Conservation (phyloP, 2,797 vertebrate species). For the Harpagifer antarcticus region DNA sequence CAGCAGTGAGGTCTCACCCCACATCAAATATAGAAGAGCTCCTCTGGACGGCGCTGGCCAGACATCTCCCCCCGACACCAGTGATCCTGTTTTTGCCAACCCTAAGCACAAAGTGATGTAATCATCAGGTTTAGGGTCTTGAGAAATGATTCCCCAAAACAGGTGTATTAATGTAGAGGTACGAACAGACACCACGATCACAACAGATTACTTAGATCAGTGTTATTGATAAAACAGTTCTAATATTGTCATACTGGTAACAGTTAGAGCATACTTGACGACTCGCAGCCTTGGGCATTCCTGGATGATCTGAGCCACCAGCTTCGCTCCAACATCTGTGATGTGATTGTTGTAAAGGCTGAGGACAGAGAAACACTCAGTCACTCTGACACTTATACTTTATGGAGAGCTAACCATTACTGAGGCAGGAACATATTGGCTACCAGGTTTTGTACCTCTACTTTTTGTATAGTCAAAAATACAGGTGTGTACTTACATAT, state of each 20-base stretch:
- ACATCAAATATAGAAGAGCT: constrained; percentile 91
- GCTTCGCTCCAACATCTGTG: constrained; percentile 91
- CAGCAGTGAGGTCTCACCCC: constrained; percentile 84
- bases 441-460: too few species aligned
- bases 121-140: background rate
- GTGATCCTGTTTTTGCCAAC: constrained; percentile 94
- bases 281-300: constrained; percentile 88
- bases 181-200: too few species aligned
- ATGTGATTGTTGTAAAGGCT: constrained; percentile 96
- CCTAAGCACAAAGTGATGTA: constrained; percentile 72
- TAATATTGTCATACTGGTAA: background rate
- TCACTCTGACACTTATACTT: background rate
- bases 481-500: background rate
- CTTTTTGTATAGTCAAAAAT: background rate
- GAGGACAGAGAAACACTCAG: constrained; percentile 24
- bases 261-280: constrained; percentile 87
- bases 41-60: constrained; percentile 90
- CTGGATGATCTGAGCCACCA: constrained; percentile 90
- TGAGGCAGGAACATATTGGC: background rate
- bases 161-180: too few species aligned
- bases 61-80: constrained; percentile 85
- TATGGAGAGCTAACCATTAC: background rate
- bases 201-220: too few species aligned
- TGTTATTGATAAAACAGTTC: background rate
- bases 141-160: too few species aligned